Evolutionary conservation across 2,888 invertebrate species (phyloP).

Genomic region (Meteorus colon): DNA sequence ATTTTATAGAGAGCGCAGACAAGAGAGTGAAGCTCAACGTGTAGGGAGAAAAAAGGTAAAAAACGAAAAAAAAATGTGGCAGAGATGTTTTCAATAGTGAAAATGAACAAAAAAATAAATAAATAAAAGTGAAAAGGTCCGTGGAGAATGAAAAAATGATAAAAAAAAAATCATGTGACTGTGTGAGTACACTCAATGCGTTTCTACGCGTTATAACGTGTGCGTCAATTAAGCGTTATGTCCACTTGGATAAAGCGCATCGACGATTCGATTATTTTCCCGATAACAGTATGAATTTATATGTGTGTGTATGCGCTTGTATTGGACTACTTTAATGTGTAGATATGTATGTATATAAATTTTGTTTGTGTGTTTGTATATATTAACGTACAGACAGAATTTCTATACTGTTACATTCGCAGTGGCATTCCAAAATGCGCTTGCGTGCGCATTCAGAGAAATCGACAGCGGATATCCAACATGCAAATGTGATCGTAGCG

Average conservation of each 20-base stretch:
- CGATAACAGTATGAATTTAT: constrained; percentile 31
- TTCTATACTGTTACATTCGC: neutral
- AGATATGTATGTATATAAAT: neutral
- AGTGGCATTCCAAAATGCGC: constrained; percentile 21
- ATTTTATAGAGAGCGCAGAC: neutral
- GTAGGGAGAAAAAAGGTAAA: neutral
- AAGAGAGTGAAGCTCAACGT: neutral
- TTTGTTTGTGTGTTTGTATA: constrained; percentile 29
- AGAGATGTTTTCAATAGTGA: neutral
- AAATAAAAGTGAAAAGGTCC: neutral
- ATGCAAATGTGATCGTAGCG: constrained; percentile 59
- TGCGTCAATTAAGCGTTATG: constrained; percentile 38
- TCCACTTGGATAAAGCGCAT: constrained; percentile 31
- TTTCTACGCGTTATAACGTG: constrained; percentile 6
- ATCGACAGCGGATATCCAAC: constrained; percentile 54
- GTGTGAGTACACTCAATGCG: neutral
- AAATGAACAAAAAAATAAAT: neutral
- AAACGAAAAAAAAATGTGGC: neutral
- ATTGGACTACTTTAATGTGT: neutral
- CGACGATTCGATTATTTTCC: constrained; percentile 37
- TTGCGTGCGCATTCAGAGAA: constrained; percentile 53
- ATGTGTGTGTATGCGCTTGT: neutral
- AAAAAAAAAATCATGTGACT: neutral
- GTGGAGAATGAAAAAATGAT: neutral
- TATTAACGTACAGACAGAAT: neutral